phyloP scores from a whole-genome alignment of 2,888 invertebrate genomes.

The Augochlorella aurata region DNA sequence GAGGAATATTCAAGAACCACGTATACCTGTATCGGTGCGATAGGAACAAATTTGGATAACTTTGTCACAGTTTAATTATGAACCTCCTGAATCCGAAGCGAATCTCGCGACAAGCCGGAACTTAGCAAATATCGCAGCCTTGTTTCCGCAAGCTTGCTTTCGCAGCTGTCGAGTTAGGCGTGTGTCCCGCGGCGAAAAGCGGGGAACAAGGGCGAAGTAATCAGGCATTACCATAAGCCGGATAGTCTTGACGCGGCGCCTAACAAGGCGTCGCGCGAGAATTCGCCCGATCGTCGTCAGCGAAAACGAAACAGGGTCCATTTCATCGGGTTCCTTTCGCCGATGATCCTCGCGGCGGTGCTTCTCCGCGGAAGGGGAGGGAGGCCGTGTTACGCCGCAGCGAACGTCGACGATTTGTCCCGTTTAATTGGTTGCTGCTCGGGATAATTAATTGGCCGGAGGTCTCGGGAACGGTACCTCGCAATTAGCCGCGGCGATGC shows the following conservation, averaged over 20 bases:
- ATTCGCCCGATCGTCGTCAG: neutral
- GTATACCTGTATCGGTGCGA: no score
- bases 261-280: conserved; percentile 3
- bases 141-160: neutral
- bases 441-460: conserved; percentile 69
- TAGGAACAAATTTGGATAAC: no score
- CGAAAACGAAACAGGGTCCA: neutral
- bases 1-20: no score
- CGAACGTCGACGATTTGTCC: conserved; percentile 65
- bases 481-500: conserved; percentile 63
- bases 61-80: no score
- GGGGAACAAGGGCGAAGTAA: conserved; percentile 5
- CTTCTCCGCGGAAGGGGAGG: conserved; percentile 7
- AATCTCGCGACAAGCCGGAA: no score
- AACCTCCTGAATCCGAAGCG: no score
- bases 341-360: neutral
- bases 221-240: conserved; percentile 21
- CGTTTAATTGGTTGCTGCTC: conserved; percentile 69
- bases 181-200: neutral
- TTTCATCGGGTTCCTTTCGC: conserved; percentile 2
- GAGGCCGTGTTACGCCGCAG: conserved; percentile 20
- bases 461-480: conserved; percentile 40
- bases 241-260: conserved; percentile 12
- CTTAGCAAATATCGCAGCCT: no score
- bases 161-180: neutral